phyloP scores from a whole-genome alignment of 2,888 invertebrate genomes.

The Adelognathus sp. region DNA sequence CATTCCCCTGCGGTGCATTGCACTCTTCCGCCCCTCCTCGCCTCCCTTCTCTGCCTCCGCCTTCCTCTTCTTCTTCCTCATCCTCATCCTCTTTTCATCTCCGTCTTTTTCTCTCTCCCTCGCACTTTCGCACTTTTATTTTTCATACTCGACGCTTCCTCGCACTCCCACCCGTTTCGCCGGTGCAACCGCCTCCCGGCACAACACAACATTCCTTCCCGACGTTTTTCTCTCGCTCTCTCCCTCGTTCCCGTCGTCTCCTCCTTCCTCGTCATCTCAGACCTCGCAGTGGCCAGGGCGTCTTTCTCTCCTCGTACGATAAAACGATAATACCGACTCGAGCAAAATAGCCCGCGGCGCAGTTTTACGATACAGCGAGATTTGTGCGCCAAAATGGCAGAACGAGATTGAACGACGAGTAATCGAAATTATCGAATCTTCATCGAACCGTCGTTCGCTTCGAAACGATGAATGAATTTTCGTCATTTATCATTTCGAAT shows the following conservation, averaged over 20 bases:
- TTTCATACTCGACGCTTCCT: constrained; percentile 55
- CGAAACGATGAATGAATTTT: neutral
- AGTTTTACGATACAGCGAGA: constrained; percentile 42
- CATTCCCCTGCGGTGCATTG: constrained; percentile 80
- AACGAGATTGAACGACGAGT: constrained; percentile 14
- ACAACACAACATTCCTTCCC: constrained; percentile 80
- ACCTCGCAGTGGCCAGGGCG: constrained; percentile 19
- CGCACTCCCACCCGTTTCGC: constrained; percentile 66
- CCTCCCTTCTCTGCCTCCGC: constrained; percentile 62
- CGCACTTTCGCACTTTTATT: constrained; percentile 20
- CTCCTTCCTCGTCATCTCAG: constrained; percentile 13
- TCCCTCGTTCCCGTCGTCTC: constrained; percentile 36
- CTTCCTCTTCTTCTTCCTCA: constrained; percentile 51
- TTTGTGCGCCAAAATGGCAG: constrained; percentile 49
- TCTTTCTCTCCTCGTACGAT: constrained; percentile 27
- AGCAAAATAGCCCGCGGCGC: constrained; percentile 43
- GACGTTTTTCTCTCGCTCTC: constrained; percentile 64
- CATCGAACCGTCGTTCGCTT: neutral
- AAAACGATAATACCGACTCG: constrained; percentile 17
- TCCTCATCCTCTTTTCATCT: constrained; percentile 39
- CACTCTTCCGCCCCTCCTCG: constrained; percentile 71
- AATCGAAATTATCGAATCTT: neutral
- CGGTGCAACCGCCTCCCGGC: constrained; percentile 75
- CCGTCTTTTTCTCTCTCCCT: constrained; percentile 28
- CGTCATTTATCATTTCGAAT: neutral